Base-by-base conservation (phyloP, 2,888 invertebrate genomes). In the Augiades crinisus region DNA sequence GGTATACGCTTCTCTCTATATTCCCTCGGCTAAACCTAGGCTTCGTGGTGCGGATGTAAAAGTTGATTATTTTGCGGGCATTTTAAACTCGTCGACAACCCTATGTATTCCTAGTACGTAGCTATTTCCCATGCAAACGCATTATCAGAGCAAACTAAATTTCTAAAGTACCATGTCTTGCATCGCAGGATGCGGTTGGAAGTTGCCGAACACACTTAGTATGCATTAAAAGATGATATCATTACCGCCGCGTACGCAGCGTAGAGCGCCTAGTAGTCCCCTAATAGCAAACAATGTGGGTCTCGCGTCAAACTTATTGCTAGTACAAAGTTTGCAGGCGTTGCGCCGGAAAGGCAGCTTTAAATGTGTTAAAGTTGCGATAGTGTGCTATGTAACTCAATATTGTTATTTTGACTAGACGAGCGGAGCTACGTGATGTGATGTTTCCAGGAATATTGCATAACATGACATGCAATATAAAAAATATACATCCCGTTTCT, bases 251-350 rank as follows among this genome's bases (percentile, higher is more conserved):
- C 54, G 47, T 46, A 60, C 60, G 57, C 51, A 54, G 59, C 21
- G 47, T 41, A 12, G 54, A 55, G 56, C 30, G 30, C 47, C 47
- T 47, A 30, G 31, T 30, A 38, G 37, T 47, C 57, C 65, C 71
- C 70, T 76, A 71, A 72, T 73, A 70, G 70, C 69, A 72, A 70
- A 65, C 59, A 64, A 65, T 62, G 63, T 57, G 57, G 58, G 58
- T 56, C 59, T 46, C 55, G 58, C 56, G 56, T 54, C 59, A 60
- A 56, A 47, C 60, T 63, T 61, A 63, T 70, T 73, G 75, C 77
- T 65, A 59, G 62, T 59, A 62, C 54, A 45, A 61, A 63, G 56
- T 60, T 56, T 59, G 54, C 61, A 74, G 71, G 75, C 68, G 65
- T 38, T 10, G 47, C 27, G 19, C 37, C 37, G 47, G 47, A 27